Evolutionary conservation across 2,888 invertebrate genomes (phyloP), one percentile per base, ranked within the genome.

Genomic region (Athalia circularis): DNA sequence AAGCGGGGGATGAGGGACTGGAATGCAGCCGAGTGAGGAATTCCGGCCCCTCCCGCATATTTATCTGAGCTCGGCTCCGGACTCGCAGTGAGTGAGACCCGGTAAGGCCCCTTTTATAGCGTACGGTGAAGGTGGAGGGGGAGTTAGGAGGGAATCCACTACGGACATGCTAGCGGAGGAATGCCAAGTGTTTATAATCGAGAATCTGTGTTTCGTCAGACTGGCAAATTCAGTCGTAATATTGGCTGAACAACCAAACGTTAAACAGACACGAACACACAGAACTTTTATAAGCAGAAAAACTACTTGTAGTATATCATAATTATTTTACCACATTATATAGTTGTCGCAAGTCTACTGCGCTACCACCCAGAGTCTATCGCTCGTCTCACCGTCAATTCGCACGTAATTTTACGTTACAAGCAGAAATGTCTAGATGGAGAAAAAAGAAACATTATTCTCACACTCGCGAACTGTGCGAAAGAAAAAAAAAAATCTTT

Each of bases 71-170:
- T 84, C 81, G 77, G 83, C 84, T 86, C 84, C 88, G 90, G 84
- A 83, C 85, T 81, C 81, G 83, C 83, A 83, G 81, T 80, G 78
- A 81, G 82, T 80, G 80, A 81, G 81, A 83, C 86, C 83, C 72
- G 78, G 67, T 72, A 68, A 68, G 78, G 74, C 62, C 85, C 84
- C 83, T 83, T 81, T 82, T 81, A 82, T 81, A 83, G 82, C 82
- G 80, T 80, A 81, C 81, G 80, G 81, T 76, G 79, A 79, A 88
- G 83, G 88, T 86, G 72, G 29, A 82, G 77, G 80, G 81, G 82
- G 84, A 77, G 81, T 86, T 88, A 80, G 91, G 85, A 91, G 91
- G 90, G 91, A 91, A 92, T 92, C 92, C 92, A 92, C 92, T 87
- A 91, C 90, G 90, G 91, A 90, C 90, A 92, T 91, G 90, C 91